A percentile compares a stretch with the other conserved stretches of the same genome.
These are phyloP conservation scores for Dufourea novaeangliae DNA, from an alignment of 1,140 invertebrate species.

Conservation along the genomic window DNA sequence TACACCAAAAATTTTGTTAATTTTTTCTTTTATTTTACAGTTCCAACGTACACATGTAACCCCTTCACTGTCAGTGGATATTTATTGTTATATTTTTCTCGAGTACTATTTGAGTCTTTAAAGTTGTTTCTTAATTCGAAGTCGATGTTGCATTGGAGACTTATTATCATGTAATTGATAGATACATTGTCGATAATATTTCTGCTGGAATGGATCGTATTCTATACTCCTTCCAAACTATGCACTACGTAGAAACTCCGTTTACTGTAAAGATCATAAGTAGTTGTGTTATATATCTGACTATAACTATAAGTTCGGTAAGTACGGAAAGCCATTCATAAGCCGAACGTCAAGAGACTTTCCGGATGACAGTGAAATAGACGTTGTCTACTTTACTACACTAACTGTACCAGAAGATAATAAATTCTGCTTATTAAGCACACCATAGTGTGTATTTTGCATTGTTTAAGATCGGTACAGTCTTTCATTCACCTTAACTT, in stretches of 20 bases:
- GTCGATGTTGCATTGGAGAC: too few species aligned
- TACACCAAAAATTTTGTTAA: too few species aligned
- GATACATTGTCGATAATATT: constrained; percentile 11
- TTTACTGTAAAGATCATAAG: constrained; percentile 20
- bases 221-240: neutral
- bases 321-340: constrained; percentile 30
- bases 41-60: too few species aligned
- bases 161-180: too few species aligned
- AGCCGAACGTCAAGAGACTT: constrained; percentile 7
- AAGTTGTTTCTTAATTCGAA: too few species aligned
- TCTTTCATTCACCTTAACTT: too few species aligned
- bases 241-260: neutral
- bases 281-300: constrained; percentile 7
- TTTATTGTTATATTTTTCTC: too few species aligned
- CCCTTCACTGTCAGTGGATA: too few species aligned
- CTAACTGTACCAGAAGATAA: constrained; percentile 25
- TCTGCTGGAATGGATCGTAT: neutral
- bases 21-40: too few species aligned
- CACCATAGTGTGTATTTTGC: too few species aligned
- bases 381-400: neutral
- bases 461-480: too few species aligned
- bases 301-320: constrained; percentile 10
- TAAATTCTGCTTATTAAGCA: constrained; percentile 20
- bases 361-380: constrained; percentile 27
- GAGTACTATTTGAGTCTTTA: too few species aligned